Conservation (phyloP, 2,113 vertebrate genomes). For the Tylochromis polylepis region DNA sequence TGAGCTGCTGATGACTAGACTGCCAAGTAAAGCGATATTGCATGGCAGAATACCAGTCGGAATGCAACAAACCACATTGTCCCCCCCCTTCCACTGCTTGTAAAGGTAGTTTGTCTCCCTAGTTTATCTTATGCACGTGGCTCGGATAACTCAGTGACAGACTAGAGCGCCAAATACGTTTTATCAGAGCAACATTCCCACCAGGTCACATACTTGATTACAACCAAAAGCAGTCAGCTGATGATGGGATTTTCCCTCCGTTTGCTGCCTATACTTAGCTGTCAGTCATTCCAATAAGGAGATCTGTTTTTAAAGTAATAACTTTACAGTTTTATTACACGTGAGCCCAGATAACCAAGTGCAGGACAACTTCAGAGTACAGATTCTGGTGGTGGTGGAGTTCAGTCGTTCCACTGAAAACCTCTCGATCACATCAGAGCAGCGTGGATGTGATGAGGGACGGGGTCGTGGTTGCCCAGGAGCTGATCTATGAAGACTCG, state of each 20-base stretch:
- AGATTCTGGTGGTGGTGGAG: background rate
- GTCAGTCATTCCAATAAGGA: background rate
- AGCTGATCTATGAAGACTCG: background rate
- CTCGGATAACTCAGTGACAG: background rate
- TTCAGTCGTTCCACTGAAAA: background rate
- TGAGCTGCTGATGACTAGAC: slow-evolving; percentile 8
- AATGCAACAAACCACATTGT: background rate
- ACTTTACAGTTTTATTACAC: background rate
- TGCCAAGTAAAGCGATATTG: slow-evolving; percentile 15
- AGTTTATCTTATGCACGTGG: background rate
- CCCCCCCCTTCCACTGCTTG: background rate
- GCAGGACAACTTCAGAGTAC: background rate
- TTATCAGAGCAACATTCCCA: background rate
- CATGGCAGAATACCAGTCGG: background rate
- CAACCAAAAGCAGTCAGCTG: background rate
- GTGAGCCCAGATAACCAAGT: background rate
- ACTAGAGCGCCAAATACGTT: background rate
- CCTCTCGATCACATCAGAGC: background rate
- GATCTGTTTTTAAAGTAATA: background rate
- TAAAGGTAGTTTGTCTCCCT: background rate
- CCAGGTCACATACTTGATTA: background rate
- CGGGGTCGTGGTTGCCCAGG: background rate
- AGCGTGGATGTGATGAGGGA: background rate
- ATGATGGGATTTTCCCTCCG: background rate
- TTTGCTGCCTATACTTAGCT: background rate